A percentile compares a stretch with the other conserved stretches of the same genome.
Conservation (phyloP, 1,140 invertebrate genomes). For the Scaptomyza pallida region DNA sequence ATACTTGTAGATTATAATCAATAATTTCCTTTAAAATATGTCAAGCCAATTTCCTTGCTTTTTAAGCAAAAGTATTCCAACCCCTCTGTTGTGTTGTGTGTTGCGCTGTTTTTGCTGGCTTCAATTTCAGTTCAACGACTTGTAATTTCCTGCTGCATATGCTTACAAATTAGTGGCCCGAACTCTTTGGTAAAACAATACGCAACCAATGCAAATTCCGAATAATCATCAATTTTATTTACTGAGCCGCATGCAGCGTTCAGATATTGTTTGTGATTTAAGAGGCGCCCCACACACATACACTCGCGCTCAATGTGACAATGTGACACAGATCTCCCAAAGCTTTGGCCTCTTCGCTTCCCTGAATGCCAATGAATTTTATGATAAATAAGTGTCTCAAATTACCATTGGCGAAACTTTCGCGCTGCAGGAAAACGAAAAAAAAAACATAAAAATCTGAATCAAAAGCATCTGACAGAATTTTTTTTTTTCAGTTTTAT, state of each 20-base stretch:
- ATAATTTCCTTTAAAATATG: slow-evolving; percentile 28
- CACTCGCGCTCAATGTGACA: slow-evolving; percentile 48
- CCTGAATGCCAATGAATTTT: slow-evolving; percentile 20
- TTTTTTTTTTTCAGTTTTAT: not conserved
- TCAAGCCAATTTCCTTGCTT: slow-evolving; percentile 18
- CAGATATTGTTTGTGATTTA: slow-evolving; percentile 55
- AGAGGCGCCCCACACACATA: slow-evolving; percentile 51
- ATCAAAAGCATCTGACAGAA: slow-evolving; percentile 17
- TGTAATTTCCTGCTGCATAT: slow-evolving; percentile 54
- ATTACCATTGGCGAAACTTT: slow-evolving; percentile 61
- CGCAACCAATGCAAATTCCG: slow-evolving; percentile 10
- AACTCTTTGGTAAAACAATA: slow-evolving; percentile 43
- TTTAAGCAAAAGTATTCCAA: not conserved
- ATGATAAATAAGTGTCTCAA: slow-evolving; percentile 66
- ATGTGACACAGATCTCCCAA: slow-evolving; percentile 49
- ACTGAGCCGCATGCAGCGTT: slow-evolving; percentile 41
- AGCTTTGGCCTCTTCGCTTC: not conserved
- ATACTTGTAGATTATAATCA: slow-evolving; percentile 11
- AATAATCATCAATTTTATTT: slow-evolving; percentile 54
- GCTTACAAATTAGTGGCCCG: slow-evolving; percentile 43
- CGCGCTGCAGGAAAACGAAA: slow-evolving; percentile 47
- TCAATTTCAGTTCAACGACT: slow-evolving; percentile 14
- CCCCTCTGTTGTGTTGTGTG: no score
- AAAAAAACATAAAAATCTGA: slow-evolving; percentile 37
- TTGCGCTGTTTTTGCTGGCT: not conserved